Percentiles rank a stretch among this genome's conserved stretches.
Evolutionary conservation across 2,797 vertebrate species (phyloP).

Genomic region (Epinephelus malabaricus): DNA sequence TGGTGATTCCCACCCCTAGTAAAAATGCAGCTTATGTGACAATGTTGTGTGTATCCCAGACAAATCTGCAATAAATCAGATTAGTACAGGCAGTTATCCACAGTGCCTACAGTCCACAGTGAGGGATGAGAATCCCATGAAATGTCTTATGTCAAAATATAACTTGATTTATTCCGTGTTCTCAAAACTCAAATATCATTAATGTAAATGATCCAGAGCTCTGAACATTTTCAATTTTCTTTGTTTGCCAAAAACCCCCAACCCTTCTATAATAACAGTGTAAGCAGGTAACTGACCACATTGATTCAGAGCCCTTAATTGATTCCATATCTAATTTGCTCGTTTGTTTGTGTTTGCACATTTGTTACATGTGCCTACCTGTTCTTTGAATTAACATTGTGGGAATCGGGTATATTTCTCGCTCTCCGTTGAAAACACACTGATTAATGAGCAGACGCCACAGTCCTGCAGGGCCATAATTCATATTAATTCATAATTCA

Average conservation of each 20-base stretch:
- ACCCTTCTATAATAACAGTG: not conserved
- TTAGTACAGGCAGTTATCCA: no score
- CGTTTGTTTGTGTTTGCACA: conserved; percentile 35
- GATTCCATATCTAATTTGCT: conserved; percentile 37
- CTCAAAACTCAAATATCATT: not conserved
- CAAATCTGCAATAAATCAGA: no score
- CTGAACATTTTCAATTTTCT: not conserved
- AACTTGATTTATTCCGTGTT: conserved; percentile 5
- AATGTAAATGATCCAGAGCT: not conserved
- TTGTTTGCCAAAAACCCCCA: not conserved
- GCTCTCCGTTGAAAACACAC: conserved; percentile 51
- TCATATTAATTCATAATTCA: conserved; percentile 80
- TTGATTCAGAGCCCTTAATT: conserved; percentile 15
- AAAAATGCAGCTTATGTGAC: no score
- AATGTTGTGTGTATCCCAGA: no score
- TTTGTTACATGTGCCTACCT: conserved; percentile 39
- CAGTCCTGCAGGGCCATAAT: conserved; percentile 70
- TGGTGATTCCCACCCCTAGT: no score
- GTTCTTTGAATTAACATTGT: conserved; percentile 34
- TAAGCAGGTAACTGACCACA: not conserved
- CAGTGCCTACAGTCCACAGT: no score
- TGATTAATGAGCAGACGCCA: conserved; percentile 74
- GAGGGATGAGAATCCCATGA: not conserved
- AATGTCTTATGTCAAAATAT: not conserved
- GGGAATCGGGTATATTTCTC: conserved; percentile 31